Evolutionary conservation across 2,888 invertebrate species (phyloP), one percentile per base, ranked within the genome.

Genomic region (Spilarctia lutea): DNA sequence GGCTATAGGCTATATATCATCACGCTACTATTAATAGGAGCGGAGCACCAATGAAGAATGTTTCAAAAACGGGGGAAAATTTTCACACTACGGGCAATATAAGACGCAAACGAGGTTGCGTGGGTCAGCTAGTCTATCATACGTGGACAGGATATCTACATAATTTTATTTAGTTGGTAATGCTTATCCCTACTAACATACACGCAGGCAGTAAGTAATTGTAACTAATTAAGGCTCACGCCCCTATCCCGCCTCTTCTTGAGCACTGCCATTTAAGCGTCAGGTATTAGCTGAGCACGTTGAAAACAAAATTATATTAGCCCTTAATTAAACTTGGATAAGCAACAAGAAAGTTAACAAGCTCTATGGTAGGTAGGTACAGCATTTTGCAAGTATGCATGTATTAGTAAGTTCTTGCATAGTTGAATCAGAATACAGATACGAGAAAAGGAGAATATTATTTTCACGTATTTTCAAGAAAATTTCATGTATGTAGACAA

Each of bases 251-350:
- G 79, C 85, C 85, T 75, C 71, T 77, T 77, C 73, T 75, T 24
- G 27, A 60, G 78, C 75, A 79, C 78, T 77, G 82, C 77, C 80
- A 79, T 84, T 87, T 87, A 85, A 86, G 86, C 84, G 83, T 83
- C 78, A 77, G 81, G 81, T 86, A 89, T 88, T 89, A 86, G 86
- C 84, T 87, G 80, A 83, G 81, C 74, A 77, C 81, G 86, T 85
- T 82, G 85, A 81, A 85, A 84, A 84, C 81, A 82, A 83, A 83
- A 81, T 81, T 85, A 83, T 84, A 86, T 83, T 83, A 82, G 77
- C 74, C 52, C 86, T 83, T 88, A 87, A 87, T 88, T 86, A 83
- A 87, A 85, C 84, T 81, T 73, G 72, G 56, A 33, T 75, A 76
- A 73, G 7, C 18, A 63, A 63, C 30, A 63, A 16, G 18, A 16